Base-by-base conservation (phyloP, 1,140 invertebrate species). In the Spodoptera litura region DNA sequence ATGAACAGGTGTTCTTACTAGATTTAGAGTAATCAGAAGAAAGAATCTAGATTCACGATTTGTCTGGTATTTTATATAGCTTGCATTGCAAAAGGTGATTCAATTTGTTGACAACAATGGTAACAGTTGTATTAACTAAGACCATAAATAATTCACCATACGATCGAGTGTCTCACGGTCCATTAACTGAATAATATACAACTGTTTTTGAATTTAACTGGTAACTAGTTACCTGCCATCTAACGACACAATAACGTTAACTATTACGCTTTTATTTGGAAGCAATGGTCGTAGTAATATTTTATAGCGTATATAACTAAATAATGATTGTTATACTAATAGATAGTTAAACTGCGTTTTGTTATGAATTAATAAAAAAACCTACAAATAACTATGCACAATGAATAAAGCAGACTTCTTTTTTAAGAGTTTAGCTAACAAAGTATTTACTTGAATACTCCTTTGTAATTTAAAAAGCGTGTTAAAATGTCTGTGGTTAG, bases 1-100 rank as follows among this genome's bases (percentile, higher is more conserved):
- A 49, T 53, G 20, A 70, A 72, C 70, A 72, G 70, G 53, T 58
- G 66, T 70, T 53, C 53, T 58, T 20, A 72, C 35, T 58, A 44
- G 13, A 49, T 49, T 25, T 31, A 20, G 20, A 56, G 70, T 25
- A 72, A 72, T 25, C 35, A 58, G 0, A 44, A 72, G 44, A 59
- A 72, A 38, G 31, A 55, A 72, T 38, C 58, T 25, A 72, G 27
- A n/a, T 13, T 10, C 20, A 5, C 31, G 53, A 58, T 49, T 49
- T 38, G 9, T 15, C 9, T 51, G 25, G 49, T 66, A 3, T 9
- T 20, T 20, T 20, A 20, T 20, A 20, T 20, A 20, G 12, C 13
- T 35, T 49, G 35, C 44, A 31, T 31, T 31, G 15, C 13, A 38
- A 49, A 10, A 56, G 44, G 15, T 15, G 44, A 49, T 12, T 31